A percentile compares a stretch with the other conserved stretches of the same genome.
Evolutionary conservation across 2,797 vertebrate species (phyloP).

Genomic region (Astyanax mexicanus): DNA sequence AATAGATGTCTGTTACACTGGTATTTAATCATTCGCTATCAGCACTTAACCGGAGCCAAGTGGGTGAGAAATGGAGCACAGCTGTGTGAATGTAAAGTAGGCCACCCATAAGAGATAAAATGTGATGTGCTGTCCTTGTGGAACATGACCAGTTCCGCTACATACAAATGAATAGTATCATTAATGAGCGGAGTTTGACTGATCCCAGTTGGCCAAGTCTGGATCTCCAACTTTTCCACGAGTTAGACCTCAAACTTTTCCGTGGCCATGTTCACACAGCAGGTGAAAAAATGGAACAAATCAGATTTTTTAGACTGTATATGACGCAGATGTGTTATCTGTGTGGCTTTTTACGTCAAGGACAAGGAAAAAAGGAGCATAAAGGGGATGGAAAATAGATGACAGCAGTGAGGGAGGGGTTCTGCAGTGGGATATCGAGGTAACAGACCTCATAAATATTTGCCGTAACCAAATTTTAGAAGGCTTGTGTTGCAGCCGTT

Average conservation of each 20-base stretch:
- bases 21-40: conserved; percentile 34
- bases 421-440: too few species aligned
- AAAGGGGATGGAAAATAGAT: too few species aligned
- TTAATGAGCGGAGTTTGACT: background rate
- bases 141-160: background rate
- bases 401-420: too few species aligned
- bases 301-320: too few species aligned
- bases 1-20: conserved; percentile 6
- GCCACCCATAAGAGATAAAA: background rate
- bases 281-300: too few species aligned
- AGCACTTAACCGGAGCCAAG: conserved; percentile 32
- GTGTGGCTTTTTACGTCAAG: too few species aligned
- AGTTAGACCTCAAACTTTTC: background rate
- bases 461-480: too few species aligned
- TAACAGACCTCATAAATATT: too few species aligned
- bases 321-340: too few species aligned
- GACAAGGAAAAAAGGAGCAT: too few species aligned
- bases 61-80: conserved; percentile 26
- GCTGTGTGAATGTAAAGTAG: conserved; percentile 31
- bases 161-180: background rate
- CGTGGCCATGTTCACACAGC: background rate
- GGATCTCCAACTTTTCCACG: background rate
- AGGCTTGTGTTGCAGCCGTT: too few species aligned
- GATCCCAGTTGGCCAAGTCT: background rate
- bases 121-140: conserved; percentile 2